Percentiles rank a stretch among this genome's conserved stretches.
Conservation (phyloP, 92 coral and sea anemone species). For the Desmophyllum pertusum region DNA sequence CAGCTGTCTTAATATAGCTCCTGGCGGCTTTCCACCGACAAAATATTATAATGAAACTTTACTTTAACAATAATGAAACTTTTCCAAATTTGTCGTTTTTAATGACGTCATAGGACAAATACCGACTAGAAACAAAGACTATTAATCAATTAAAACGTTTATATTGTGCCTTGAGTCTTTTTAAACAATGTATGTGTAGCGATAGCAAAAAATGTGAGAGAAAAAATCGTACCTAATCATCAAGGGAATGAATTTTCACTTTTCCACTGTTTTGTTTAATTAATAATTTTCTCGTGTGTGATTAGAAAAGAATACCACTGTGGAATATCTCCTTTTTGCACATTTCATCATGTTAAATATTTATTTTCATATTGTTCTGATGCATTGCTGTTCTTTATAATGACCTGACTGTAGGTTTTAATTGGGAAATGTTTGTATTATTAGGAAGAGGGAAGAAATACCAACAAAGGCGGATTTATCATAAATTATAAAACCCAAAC, state of each 20-base stretch:
- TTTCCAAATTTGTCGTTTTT: background rate
- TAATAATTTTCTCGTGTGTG: background rate
- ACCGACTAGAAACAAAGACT: too few species aligned
- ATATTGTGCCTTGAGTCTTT: background rate
- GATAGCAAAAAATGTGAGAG: background rate
- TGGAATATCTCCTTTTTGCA: background rate
- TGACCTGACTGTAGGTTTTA: background rate
- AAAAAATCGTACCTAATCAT: background rate
- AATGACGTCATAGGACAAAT: background rate
- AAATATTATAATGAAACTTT: background rate
- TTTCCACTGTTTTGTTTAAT: background rate
- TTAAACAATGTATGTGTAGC: background rate
- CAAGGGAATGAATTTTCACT: background rate
- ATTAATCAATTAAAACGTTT: background rate
- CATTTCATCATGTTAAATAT: background rate
- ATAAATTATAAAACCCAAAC: too few species aligned
- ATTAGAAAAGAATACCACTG: background rate
- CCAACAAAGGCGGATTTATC: too few species aligned
- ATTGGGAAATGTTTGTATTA: background rate
- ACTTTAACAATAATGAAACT: background rate
- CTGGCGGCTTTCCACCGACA: background rate
- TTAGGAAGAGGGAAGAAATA: too few species aligned
- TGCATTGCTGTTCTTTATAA: background rate
- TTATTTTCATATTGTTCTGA: background rate
- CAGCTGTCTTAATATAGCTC: background rate